Evolutionary conservation across 2,888 invertebrate genomes (phyloP).

Genomic region (Cerastis rubricosa): DNA sequence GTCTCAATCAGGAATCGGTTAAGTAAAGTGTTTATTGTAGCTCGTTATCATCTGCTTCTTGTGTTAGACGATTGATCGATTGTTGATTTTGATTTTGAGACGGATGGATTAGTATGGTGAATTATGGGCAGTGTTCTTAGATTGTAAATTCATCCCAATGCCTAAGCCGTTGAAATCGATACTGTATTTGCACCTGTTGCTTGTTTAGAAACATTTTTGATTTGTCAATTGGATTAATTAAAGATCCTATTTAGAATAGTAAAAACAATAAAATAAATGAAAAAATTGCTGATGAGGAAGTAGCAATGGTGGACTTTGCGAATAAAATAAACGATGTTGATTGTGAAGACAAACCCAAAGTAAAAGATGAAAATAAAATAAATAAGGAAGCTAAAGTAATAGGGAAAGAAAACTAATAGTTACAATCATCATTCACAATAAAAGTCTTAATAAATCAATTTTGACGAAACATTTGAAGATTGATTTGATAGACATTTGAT

Average conservation of each 20-base stretch:
- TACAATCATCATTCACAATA: conserved; percentile 12
- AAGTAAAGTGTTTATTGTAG: conserved; percentile 14
- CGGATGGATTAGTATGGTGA: not conserved
- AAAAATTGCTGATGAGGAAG: not conserved
- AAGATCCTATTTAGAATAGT: too few relatives aligned
- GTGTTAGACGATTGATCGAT: too few relatives aligned
- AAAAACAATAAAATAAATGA: not conserved
- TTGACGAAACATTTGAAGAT: conserved; percentile 1
- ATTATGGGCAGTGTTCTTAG: not conserved
- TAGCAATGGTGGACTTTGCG: not conserved
- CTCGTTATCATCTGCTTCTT: conserved; percentile 12
- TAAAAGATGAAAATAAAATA: not conserved
- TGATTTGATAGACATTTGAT: too few relatives aligned
- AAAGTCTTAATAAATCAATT: not conserved
- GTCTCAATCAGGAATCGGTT: conserved; percentile 34
- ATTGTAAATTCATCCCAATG: not conserved
- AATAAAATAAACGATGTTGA: not conserved
- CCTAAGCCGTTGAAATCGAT: not conserved
- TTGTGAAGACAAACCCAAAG: not conserved
- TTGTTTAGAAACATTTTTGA: not conserved
- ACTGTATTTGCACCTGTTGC: not conserved
- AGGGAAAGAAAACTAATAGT: not conserved
- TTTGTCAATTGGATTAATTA: not conserved
- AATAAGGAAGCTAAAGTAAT: not conserved
- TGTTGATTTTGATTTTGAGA: too few relatives aligned